These are phyloP conservation scores for Penaeus indicus DNA, from an alignment of 1,140 invertebrate species.

Conservation along the genomic window DNA sequence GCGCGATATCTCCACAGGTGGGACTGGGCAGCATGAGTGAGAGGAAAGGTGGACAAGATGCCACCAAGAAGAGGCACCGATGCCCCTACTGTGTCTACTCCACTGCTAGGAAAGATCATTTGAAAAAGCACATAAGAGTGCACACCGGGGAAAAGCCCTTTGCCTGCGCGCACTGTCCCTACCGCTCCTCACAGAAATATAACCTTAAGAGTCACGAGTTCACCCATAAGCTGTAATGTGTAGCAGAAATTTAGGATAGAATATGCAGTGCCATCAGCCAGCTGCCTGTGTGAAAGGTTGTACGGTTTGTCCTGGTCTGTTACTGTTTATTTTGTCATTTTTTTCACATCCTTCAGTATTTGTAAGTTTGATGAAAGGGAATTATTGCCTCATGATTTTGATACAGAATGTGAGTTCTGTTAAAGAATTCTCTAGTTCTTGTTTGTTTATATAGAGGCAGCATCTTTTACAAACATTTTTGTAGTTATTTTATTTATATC, in stretches of 20 bases:
- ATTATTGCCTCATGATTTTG: too few relatives aligned
- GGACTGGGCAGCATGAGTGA: conserved; percentile 40
- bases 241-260: neutral
- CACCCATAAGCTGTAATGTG: conserved; percentile 49
- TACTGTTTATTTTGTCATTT: too few relatives aligned
- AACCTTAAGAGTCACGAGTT: conserved; percentile 59
- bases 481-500: too few relatives aligned
- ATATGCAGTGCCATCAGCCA: too few relatives aligned
- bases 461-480: too few relatives aligned
- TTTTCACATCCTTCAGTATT: too few relatives aligned
- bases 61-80: conserved; percentile 56
- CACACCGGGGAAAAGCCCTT: conserved; percentile 59
- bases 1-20: conserved; percentile 52
- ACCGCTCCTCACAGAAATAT: conserved; percentile 57
- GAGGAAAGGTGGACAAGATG: conserved; percentile 46
- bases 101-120: conserved; percentile 59
- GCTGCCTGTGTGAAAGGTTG: too few relatives aligned
- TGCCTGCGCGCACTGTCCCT: conserved; percentile 51
- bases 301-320: too few relatives aligned
- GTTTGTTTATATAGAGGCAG: too few relatives aligned
- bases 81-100: conserved; percentile 60
- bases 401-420: too few relatives aligned
- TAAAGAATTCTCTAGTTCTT: too few relatives aligned
- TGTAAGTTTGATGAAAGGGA: too few relatives aligned
- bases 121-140: conserved; percentile 55